Evolutionary conservation across 2,888 invertebrate species (phyloP).

Genomic region (Escarpia spicata): DNA sequence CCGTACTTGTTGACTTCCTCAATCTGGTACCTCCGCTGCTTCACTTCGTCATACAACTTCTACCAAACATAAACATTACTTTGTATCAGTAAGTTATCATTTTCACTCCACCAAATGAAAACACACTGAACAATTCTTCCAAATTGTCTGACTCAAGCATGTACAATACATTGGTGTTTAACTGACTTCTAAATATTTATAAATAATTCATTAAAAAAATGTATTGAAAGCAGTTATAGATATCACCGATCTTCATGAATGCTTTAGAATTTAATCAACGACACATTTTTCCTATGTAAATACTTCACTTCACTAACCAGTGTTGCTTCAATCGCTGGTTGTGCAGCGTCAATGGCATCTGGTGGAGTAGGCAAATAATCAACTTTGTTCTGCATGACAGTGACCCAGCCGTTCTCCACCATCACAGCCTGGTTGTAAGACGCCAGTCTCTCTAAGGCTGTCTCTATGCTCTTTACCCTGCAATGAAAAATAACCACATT

Average conservation of each 20-base stretch:
- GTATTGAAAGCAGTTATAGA: background rate
- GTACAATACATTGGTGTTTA: background rate
- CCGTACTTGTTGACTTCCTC: conserved; percentile 95
- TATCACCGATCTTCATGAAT: background rate
- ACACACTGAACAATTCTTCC: background rate
- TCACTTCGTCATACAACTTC: conserved; percentile 91
- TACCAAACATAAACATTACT: conserved; percentile 66
- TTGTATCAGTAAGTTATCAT: background rate
- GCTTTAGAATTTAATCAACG: background rate
- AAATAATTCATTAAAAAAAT: background rate
- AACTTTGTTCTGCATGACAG: conserved; percentile 68
- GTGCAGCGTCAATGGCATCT: conserved; percentile 76
- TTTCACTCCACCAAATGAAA: background rate
- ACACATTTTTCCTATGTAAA: background rate
- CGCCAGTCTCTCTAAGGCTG: conserved; percentile 88
- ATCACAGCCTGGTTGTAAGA: conserved; percentile 89
- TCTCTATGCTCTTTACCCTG: conserved; percentile 88
- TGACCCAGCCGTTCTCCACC: conserved; percentile 89
- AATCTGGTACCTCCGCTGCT: conserved; percentile 92
- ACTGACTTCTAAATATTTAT: background rate
- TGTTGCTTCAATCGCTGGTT: conserved; percentile 77
- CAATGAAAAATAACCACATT: conserved; percentile 30
- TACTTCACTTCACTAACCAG: conserved; percentile 71
- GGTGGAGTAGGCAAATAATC: conserved; percentile 63
- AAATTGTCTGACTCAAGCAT: background rate